Base-by-base conservation (phyloP, 2,113 vertebrate species). In the Chamaetylas fuelleborni region DNA sequence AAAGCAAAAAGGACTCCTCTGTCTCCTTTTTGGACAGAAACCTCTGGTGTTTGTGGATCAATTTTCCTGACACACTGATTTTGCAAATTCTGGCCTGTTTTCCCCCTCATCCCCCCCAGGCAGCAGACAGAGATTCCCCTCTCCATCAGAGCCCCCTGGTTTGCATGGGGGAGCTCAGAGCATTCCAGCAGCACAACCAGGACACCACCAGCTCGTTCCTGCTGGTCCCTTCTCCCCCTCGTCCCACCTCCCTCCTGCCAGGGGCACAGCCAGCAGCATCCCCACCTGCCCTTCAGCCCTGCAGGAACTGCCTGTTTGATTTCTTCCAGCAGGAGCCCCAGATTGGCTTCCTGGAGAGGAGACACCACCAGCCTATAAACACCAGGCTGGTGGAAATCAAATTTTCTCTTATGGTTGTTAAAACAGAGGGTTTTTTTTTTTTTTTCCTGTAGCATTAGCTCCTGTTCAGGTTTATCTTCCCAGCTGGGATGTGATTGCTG, bases 311-410 rank as follows among this genome's bases (percentile, higher is more conserved):
- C 22, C 70, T 72, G 24, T 42, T 71, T 92, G 83, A 92, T 95
- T 95, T 86, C 86, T 17, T 95, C 61, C 86, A 86, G 82, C 88
- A 86, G 84, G 83, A 92, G 77, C 85, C 78, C 86, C 5, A 62
- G 95, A 92, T 90, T 93, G 95, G 81, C 83, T 84, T 86, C 95
- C 95, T 70, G 82, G 20, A 50, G 88, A 86, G 94, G 74, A 90
- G 78, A 85, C 65, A 95, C 50, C 38, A 51, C 73, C 84, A 22
- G 33, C 70, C 88, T 76, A 88, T 92, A 97, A 96, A 95, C 96
- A 86, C 79, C 42, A 64, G 81, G 56, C 88, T 94, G 83, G 73
- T 72, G 56, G 71, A 92, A 97, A 97, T 96, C 90, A 94, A 94
- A 96, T 97, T 96, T 95, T 83, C 88, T 48, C 19, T 92, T 92